Conservation (phyloP, 2,888 invertebrate genomes). For the Rotaria sp. region DNA sequence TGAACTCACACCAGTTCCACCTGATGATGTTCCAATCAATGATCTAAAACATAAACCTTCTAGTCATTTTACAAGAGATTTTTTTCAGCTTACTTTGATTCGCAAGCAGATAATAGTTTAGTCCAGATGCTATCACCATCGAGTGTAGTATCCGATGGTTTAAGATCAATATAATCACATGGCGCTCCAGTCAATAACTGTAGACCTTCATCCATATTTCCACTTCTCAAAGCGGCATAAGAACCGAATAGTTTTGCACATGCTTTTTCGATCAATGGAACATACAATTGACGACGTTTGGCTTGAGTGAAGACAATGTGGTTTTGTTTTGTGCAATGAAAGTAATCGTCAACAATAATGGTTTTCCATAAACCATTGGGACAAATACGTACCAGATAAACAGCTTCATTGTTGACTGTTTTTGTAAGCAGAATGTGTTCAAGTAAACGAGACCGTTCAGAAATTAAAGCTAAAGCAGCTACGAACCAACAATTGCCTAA, state of each 20-base stretch:
- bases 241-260: conserved; percentile 38
- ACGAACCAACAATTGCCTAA: conserved; percentile 35
- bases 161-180: conserved; percentile 86
- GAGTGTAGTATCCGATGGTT: conserved; percentile 52
- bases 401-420: conserved; percentile 49
- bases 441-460: conserved; percentile 30
- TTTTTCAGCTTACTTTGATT: not conserved
- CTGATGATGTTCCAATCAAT: conserved; percentile 89
- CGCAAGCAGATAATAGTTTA: not conserved
- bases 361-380: conserved; percentile 95
- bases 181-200: conserved; percentile 88
- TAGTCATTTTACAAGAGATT: too few species aligned
- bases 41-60: not conserved
- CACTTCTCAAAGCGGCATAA: conserved; percentile 34
- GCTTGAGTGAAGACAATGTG: conserved; percentile 86
- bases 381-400: conserved; percentile 65
- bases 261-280: conserved; percentile 40
- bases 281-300: conserved; percentile 91
- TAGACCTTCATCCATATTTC: conserved; percentile 53
- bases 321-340: conserved; percentile 85
- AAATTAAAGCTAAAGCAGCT: conserved; percentile 30
- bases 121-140: not conserved
- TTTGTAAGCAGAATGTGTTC: conserved; percentile 33
- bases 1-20: conserved; percentile 60
- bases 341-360: conserved; percentile 84